Base-by-base conservation (phyloP, 2,888 invertebrate species). In the Herminia tarsipennalis region DNA sequence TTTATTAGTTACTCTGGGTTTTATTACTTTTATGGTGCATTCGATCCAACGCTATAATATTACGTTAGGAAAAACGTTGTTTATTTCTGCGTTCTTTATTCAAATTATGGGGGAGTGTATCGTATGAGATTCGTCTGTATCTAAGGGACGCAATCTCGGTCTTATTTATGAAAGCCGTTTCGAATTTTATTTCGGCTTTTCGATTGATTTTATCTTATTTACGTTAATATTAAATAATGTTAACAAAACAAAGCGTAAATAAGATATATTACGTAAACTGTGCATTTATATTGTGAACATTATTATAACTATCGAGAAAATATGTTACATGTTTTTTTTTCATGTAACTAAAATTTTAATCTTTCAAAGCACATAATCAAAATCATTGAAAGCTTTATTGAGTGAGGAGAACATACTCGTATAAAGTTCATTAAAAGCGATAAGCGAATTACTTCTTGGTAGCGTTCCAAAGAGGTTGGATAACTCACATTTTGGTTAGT, bases 1-100 rank as follows among this genome's bases (percentile, higher is more conserved):
- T 51, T 58, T 66, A 70, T 63, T 57, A 53, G 55, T 47, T 14
- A 9, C 35, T 44, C 54, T 66, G 66, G 21, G 27, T 21, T 41
- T 66, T 42, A 66, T 63, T 34, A 24, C 29, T 21, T 41, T 66
- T 42, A 66, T 63, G 36, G 43, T 49, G 41, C 44, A 51, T 46
- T 49, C 45, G 38, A 38, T 27, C 9, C 33, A 39, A 56, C 41
- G 29, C 49, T 44, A 48, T 47, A 28, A 32, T 42, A 35, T 51
- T 43, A 30, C 43, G 12, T 18, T 18, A 17, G 10, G 22, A 28
- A 33, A 35, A 28, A 24, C 36, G 21, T 38, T 20, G 12, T 28
- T 8, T 41, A 33, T 42, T 24, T 21, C 12, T 13, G 5, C 9
- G 12, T 21, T 36, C 20, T 36, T 25, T 30, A 18, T 41, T 28